A percentile compares a stretch with the other conserved stretches of the same genome.
These are phyloP conservation scores for Scaptodrosophila latifasciaeformis DNA, from an alignment of 2,888 invertebrate species.

Conservation along the genomic window DNA sequence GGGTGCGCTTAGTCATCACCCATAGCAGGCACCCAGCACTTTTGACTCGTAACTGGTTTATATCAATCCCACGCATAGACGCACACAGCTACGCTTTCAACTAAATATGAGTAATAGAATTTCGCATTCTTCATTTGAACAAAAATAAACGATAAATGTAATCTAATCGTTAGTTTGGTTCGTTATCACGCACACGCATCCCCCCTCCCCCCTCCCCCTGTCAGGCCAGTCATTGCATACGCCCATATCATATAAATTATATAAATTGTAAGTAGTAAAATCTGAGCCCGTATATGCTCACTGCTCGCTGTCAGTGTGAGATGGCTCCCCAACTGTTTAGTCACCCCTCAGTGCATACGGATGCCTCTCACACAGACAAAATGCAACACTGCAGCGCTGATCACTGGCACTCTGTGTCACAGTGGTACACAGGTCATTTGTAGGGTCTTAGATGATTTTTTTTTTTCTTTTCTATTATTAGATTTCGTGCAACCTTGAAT, in stretches of 20 bases:
- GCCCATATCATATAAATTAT: slow-evolving; percentile 26
- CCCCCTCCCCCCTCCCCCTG: slow-evolving; percentile 11
- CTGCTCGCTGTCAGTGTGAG: not conserved
- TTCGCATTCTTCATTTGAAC: slow-evolving; percentile 23
- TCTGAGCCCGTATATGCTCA: slow-evolving; percentile 29
- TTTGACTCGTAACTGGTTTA: slow-evolving; percentile 32
- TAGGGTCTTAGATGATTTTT: too few relatives aligned
- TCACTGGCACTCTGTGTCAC: too few relatives aligned
- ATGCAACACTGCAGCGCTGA: too few relatives aligned
- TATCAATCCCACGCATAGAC: slow-evolving; percentile 28
- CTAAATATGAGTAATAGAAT: slow-evolving; percentile 32
- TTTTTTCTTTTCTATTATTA: too few relatives aligned
- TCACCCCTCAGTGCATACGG: not conserved
- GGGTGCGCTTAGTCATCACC: slow-evolving; percentile 39
- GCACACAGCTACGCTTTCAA: slow-evolving; percentile 1
- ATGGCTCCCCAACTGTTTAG: not conserved
- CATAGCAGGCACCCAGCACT: slow-evolving; percentile 2
- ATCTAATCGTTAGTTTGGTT: slow-evolving; percentile 51
- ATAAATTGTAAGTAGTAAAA: slow-evolving; percentile 32
- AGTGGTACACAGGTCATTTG: too few relatives aligned
- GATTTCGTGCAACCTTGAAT: too few relatives aligned
- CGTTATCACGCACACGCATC: slow-evolving; percentile 42
- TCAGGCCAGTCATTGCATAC: slow-evolving; percentile 6
- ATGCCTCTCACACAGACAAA: not conserved
- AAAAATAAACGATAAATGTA: slow-evolving; percentile 27